Conservation (phyloP, 1,140 invertebrate genomes). For the Leptoteleia sp. region DNA sequence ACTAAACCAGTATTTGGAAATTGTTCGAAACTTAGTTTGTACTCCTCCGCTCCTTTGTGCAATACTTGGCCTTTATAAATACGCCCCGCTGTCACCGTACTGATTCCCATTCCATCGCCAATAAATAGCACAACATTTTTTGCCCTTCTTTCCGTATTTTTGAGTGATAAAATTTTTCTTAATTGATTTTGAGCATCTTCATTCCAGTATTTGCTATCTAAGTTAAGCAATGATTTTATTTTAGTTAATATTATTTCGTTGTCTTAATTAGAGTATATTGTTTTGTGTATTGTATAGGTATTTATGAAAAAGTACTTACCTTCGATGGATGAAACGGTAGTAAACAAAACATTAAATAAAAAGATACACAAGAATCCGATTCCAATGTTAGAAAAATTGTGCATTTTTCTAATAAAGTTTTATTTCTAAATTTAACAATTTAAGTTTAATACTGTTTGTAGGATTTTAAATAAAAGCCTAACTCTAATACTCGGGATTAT, state of each 20-base stretch:
- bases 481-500: too few species aligned
- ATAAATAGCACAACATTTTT: slow-evolving; percentile 87
- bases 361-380: not conserved
- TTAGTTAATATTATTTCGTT: too few species aligned
- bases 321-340: not conserved
- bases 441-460: too few species aligned
- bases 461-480: too few species aligned
- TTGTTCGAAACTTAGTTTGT: slow-evolving; percentile 81
- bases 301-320: slow-evolving; percentile 2
- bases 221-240: too few species aligned
- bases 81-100: slow-evolving; percentile 85
- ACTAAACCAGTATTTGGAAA: slow-evolving; percentile 83
- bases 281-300: too few species aligned
- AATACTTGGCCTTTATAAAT: slow-evolving; percentile 82
- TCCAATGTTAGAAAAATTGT: not conserved
- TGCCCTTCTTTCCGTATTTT: slow-evolving; percentile 75
- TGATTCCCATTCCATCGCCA: slow-evolving; percentile 88
- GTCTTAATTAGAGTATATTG: too few species aligned
- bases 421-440: too few species aligned
- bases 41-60: slow-evolving; percentile 81
- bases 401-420: too few species aligned
- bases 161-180: slow-evolving; percentile 3
- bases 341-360: not conserved
- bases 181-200: slow-evolving; percentile 1
- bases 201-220: slow-evolving; percentile 12